These are phyloP conservation scores for Leptopilina drosophilae DNA, from an alignment of 2,888 invertebrate species.

Conservation along the genomic window DNA sequence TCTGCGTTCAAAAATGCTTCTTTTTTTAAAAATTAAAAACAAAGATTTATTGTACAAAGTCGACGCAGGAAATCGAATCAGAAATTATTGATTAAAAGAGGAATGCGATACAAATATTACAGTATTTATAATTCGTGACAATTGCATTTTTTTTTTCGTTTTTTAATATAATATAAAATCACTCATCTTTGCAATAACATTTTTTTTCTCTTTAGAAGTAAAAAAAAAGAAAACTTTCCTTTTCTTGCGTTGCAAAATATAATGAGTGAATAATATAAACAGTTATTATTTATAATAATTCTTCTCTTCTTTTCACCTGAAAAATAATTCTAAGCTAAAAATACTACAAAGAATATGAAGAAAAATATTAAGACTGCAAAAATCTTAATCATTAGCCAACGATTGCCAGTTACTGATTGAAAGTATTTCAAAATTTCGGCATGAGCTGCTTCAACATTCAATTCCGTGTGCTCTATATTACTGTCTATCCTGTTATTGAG, in stretches of 20 bases:
- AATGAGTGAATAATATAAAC: constrained; percentile 16
- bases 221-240: neutral
- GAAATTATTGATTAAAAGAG: neutral
- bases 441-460: constrained; percentile 99
- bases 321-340: constrained; percentile 84
- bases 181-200: constrained; percentile 11
- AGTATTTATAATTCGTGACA: constrained; percentile 2
- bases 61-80: constrained; percentile 11
- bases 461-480: constrained; percentile 95
- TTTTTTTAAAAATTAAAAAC: neutral
- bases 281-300: neutral
- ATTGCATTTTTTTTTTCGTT: neutral
- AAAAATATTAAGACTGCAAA: constrained; percentile 99
- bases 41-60: constrained; percentile 10
- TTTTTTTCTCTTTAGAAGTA: neutral
- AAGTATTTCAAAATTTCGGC: constrained; percentile 98
- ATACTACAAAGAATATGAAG: constrained; percentile 99
- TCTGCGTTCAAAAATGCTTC: constrained; percentile 13
- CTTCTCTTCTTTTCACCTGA: neutral
- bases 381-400: constrained; percentile 99
- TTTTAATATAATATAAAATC: constrained; percentile 3
- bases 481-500: constrained; percentile 89
- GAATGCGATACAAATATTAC: constrained; percentile 38
- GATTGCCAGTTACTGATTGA: constrained; percentile 96
- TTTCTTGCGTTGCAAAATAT: neutral